A percentile compares a stretch with the other conserved stretches of the same genome.
Conservation (phyloP, 2,797 vertebrate species). For the Chrysolophus pictus region DNA sequence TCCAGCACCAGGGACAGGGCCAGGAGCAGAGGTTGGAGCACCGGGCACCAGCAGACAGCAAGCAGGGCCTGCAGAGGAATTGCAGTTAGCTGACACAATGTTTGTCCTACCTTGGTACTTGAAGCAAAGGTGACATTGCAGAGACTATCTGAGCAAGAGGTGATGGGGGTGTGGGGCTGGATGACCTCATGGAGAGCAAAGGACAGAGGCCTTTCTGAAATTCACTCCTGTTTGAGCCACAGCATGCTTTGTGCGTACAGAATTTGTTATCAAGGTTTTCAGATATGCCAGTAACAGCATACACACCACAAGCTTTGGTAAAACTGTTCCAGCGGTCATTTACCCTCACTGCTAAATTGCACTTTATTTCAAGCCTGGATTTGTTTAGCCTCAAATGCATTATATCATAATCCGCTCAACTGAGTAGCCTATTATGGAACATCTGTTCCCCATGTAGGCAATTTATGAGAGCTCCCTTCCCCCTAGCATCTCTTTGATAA, state of each 20-base stretch:
- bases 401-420: slow-evolving; percentile 55
- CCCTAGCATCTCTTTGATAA: slow-evolving; percentile 31
- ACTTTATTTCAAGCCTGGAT: slow-evolving; percentile 45
- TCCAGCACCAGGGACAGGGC: not conserved
- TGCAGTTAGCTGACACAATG: not conserved
- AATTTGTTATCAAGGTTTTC: not conserved
- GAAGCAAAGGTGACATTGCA: rapidly evolving
- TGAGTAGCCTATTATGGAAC: slow-evolving; percentile 57
- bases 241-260: not conserved
- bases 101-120: not conserved
- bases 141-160: not conserved
- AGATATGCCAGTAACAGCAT: not conserved
- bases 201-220: not conserved
- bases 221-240: not conserved
- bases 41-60: not conserved
- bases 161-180: not conserved
- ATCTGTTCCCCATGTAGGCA: slow-evolving; percentile 62
- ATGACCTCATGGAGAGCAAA: not conserved
- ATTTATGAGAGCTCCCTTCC: slow-evolving; percentile 42
- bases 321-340: slow-evolving; percentile 30
- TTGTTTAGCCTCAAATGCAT: slow-evolving; percentile 54
- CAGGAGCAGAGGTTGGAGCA: not conserved
- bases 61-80: not conserved
- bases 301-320: not conserved
- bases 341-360: not conserved